Conservation (phyloP, 2,113 vertebrate species). For the Delphinus delphis region DNA sequence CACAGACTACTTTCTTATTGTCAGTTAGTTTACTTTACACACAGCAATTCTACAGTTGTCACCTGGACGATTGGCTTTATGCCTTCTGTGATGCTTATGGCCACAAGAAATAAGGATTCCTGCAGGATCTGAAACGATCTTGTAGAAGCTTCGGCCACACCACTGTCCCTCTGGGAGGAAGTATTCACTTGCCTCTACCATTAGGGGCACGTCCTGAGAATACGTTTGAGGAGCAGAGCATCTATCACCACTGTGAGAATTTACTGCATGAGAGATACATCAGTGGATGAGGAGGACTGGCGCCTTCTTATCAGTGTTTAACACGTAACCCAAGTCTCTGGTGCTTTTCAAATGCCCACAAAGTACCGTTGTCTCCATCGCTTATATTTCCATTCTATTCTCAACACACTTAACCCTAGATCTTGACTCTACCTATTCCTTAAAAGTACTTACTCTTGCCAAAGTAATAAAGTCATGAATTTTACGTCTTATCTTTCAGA, state of each 20-base stretch:
- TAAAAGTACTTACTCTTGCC: background rate
- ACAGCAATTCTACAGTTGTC: background rate
- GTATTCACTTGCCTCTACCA: background rate
- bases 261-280: background rate
- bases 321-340: background rate
- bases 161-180: background rate
- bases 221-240: background rate
- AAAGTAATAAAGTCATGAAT: background rate
- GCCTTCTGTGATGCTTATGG: background rate
- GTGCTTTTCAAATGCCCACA: background rate
- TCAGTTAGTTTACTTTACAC: background rate
- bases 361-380: background rate
- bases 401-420: background rate
- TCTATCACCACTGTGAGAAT: background rate
- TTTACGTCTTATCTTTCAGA: slow-evolving; percentile 7
- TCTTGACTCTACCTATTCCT: background rate
- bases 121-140: background rate
- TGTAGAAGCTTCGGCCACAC: background rate
- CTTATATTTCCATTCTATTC: background rate
- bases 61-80: background rate
- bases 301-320: background rate
- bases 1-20: background rate
- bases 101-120: background rate
- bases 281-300: background rate
- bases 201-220: background rate